Percentiles rank a stretch among this genome's conserved stretches.
These are phyloP conservation scores for Aplocera efformata DNA, from an alignment of 2,888 invertebrate species.

Conservation along the genomic window DNA sequence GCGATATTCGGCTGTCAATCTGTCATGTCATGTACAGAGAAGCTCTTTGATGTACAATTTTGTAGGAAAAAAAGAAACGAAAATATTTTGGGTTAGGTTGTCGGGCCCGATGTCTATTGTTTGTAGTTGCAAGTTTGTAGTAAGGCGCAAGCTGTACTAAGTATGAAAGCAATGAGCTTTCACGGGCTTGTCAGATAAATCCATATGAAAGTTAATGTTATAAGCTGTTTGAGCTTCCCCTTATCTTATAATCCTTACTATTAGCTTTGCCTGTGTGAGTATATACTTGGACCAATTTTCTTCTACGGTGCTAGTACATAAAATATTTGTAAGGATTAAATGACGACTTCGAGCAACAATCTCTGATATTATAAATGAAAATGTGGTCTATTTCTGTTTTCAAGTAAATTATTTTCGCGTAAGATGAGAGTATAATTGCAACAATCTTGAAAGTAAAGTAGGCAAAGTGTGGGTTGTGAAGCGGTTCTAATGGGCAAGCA, in stretches of 20 bases:
- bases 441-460: constrained; percentile 3
- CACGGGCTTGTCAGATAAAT: constrained; percentile 3
- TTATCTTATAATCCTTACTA: constrained; percentile 14
- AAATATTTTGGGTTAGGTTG: constrained; percentile 19
- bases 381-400: no score
- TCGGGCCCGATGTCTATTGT: not conserved
- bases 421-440: no score
- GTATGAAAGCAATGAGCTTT: constrained; percentile 4
- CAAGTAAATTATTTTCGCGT: no score
- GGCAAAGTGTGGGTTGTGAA: constrained; percentile 5
- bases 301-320: no score
- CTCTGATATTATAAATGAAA: no score
- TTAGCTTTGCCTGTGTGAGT: constrained; percentile 5
- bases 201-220: constrained; percentile 6
- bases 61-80: constrained; percentile 20
- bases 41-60: constrained; percentile 13
- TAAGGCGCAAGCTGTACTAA: constrained; percentile 1
- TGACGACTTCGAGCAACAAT: not conserved
- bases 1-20: constrained; percentile 10
- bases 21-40: constrained; percentile 3
- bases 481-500: constrained; percentile 12
- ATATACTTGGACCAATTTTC: no score
- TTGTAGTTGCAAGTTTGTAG: no score
- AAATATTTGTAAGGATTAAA: constrained; percentile 9
- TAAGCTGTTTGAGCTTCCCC: constrained; percentile 4